Evolutionary conservation across 2,113 vertebrate genomes (phyloP).

Genomic region (Colistium nudipinnis): DNA sequence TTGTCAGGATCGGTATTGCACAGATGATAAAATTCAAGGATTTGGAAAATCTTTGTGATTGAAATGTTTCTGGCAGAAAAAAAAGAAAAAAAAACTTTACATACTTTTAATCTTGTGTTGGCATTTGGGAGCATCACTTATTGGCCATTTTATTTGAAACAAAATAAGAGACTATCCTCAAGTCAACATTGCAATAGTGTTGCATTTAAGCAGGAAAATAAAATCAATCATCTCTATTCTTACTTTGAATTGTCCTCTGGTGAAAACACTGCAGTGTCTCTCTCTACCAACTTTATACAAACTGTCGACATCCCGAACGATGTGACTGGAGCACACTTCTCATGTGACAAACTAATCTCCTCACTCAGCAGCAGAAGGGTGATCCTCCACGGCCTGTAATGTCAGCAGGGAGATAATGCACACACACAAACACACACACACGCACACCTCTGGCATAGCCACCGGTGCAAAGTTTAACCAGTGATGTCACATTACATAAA

Average conservation of each 20-base stretch:
- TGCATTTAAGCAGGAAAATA: no score
- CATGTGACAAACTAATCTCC: conserved; percentile 7
- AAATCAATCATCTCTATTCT: neutral
- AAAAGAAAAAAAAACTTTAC: no score
- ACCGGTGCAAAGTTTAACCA: conserved; percentile 27
- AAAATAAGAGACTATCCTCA: no score
- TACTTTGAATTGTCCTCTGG: neutral
- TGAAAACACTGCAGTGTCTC: neutral
- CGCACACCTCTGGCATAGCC: conserved; percentile 10
- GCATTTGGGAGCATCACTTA: no score
- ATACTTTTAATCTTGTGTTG: no score
- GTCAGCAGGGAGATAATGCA: conserved; percentile 6
- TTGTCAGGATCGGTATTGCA: no score
- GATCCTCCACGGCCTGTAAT: conserved; percentile 19
- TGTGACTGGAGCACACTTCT: conserved; percentile 6
- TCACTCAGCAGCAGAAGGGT: conserved; percentile 7
- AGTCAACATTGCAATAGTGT: no score
- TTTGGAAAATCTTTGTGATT: no score
- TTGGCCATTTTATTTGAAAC: no score
- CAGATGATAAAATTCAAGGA: no score
- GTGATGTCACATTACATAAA: conserved; percentile 55
- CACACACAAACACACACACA: conserved; percentile 11
- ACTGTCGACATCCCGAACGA: conserved; percentile 11
- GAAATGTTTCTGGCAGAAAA: no score
- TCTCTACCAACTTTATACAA: neutral